phyloP scores from a whole-genome alignment of 2,113 vertebrate genomes.

The Hippocampus abdominalis region DNA sequence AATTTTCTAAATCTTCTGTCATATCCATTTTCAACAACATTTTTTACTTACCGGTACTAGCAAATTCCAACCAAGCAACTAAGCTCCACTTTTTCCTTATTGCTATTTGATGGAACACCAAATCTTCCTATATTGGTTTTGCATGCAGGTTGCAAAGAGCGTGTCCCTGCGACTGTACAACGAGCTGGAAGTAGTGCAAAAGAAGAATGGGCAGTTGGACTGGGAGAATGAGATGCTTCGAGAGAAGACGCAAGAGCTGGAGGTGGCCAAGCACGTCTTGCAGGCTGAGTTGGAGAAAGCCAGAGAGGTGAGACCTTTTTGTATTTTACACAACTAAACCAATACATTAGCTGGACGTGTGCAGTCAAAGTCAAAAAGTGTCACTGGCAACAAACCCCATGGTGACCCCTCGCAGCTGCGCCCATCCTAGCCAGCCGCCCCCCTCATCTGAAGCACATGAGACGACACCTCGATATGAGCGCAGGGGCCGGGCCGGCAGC shows the following conservation, averaged over 20 bases:
- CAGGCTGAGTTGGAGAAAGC: conserved; percentile 88
- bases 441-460: conserved; percentile 41
- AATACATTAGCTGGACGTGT: neutral
- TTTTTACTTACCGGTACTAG: too few relatives aligned
- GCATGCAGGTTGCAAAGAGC: conserved; percentile 87
- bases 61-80: too few relatives aligned
- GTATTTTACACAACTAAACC: conserved; percentile 4
- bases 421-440: conserved; percentile 53
- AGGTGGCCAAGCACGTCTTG: conserved; percentile 90
- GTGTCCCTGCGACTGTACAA: conserved; percentile 89
- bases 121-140: conserved; percentile 14
- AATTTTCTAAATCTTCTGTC: too few relatives aligned
- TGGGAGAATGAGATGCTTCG: conserved; percentile 88
- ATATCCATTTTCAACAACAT: too few relatives aligned
- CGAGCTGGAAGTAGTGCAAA: conserved; percentile 86
- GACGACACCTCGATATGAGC: conserved; percentile 50
- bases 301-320: conserved; percentile 75
- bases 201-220: conserved; percentile 84
- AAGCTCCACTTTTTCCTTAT: neutral
- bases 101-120: neutral
- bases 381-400: conserved; percentile 17
- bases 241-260: conserved; percentile 85
- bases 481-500: conserved; percentile 62
- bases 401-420: conserved; percentile 50
- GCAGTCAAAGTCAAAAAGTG: conserved; percentile 4